Percentiles rank a stretch among this genome's conserved stretches.
phyloP scores from a whole-genome alignment of 2,888 invertebrate species.

The Dryadula phaetusa region DNA sequence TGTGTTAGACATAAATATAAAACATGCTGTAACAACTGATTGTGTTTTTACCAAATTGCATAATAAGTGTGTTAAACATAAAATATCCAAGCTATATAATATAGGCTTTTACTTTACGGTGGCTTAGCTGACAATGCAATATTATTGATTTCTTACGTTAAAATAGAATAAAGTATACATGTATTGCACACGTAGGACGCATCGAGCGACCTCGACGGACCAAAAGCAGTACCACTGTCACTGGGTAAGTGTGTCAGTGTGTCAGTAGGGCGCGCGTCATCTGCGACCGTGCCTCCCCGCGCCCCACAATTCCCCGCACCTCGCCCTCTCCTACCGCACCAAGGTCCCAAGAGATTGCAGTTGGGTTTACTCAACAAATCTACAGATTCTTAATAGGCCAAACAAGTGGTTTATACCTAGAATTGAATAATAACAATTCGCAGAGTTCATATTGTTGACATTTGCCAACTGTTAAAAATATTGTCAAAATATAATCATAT shows the following conservation, averaged over 20 bases:
- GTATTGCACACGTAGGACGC: conserved; percentile 71
- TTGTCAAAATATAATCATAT: not conserved
- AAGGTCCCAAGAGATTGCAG: conserved; percentile 79
- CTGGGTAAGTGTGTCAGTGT: conserved; percentile 83
- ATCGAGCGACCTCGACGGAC: conserved; percentile 78
- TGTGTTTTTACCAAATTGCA: not conserved
- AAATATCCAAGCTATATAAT: not conserved
- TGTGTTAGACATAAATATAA: not conserved
- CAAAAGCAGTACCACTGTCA: conserved; percentile 84
- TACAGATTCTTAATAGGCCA: conserved; percentile 59
- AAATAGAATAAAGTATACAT: conserved; percentile 45
- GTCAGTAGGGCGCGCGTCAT: conserved; percentile 84
- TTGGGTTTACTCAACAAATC: conserved; percentile 63
- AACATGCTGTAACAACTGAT: not conserved
- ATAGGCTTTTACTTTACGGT: not conserved
- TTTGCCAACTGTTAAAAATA: not conserved
- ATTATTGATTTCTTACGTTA: conserved; percentile 31
- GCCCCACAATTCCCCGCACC: conserved; percentile 51
- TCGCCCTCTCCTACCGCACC: conserved; percentile 63
- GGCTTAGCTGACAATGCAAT: not conserved
- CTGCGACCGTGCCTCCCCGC: conserved; percentile 70
- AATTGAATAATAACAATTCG: not conserved
- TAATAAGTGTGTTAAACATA: not conserved
- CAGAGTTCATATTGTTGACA: not conserved
- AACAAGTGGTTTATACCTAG: conserved; percentile 35